These are phyloP conservation scores for Spinus olivaceus DNA, from an alignment of 2,797 vertebrate species.

Conservation along the genomic window DNA sequence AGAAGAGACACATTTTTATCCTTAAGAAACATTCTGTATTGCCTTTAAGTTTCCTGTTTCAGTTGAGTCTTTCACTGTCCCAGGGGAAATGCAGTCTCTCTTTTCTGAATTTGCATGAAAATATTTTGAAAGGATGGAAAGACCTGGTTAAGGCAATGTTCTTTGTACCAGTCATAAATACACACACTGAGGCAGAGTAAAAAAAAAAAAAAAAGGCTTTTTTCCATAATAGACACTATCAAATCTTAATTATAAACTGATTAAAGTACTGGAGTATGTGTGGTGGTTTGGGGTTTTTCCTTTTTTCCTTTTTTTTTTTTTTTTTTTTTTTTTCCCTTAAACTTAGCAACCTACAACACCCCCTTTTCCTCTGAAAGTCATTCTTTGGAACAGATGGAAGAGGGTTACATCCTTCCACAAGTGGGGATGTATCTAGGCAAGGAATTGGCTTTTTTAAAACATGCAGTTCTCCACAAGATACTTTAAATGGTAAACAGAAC, in stretches of 20 bases:
- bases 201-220: neutral
- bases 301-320: neutral
- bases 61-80: neutral
- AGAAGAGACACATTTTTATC: conserved; percentile 1
- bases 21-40: neutral
- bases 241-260: neutral
- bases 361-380: conserved; percentile 61
- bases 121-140: conserved; percentile 32
- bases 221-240: neutral
- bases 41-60: neutral
- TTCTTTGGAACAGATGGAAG: conserved; percentile 65
- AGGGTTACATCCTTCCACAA: conserved; percentile 62
- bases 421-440: conserved; percentile 61
- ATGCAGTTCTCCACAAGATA: conserved; percentile 26
- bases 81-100: neutral
- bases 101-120: conserved; percentile 23
- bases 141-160: neutral
- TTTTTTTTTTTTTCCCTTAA: neutral
- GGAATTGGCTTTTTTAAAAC: conserved; percentile 53
- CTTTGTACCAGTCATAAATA: neutral
- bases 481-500: conserved; percentile 59
- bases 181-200: neutral
- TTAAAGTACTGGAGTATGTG: conserved; percentile 10
- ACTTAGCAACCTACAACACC: conserved; percentile 63
- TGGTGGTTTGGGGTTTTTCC: neutral